phyloP scores from a whole-genome alignment of 2,797 vertebrate genomes.

The Gephyroberyx darwinii region DNA sequence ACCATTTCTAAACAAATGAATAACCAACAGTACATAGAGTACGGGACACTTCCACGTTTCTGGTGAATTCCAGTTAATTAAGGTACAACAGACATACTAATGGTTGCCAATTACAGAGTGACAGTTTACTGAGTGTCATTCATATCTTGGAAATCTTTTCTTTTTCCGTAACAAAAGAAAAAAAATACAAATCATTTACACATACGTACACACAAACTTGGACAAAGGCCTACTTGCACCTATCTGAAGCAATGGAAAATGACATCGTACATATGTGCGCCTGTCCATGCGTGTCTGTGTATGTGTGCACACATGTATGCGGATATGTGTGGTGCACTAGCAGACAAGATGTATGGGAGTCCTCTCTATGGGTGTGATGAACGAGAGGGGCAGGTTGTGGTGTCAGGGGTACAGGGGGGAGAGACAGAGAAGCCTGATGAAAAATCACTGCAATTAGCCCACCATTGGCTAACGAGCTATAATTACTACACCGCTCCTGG shows the following conservation, averaged over 20 bases:
- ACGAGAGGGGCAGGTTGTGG: conserved; percentile 54
- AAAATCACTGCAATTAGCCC: conserved; percentile 81
- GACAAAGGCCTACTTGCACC: not conserved
- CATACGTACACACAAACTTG: not conserved
- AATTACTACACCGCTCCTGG: conserved; percentile 78
- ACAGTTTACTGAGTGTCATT: not conserved
- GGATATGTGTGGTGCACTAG: conserved; percentile 8
- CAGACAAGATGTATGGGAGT: conserved; percentile 42
- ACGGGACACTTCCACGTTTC: not conserved
- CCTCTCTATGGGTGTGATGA: conserved; percentile 60
- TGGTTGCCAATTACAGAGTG: not conserved
- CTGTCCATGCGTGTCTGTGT: not conserved
- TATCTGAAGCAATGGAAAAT: not conserved
- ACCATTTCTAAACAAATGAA: not conserved
- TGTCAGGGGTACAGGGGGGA: conserved; percentile 66
- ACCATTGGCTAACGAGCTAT: conserved; percentile 78
- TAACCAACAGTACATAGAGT: not conserved
- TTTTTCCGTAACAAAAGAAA: not conserved
- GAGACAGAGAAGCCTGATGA: conserved; percentile 71
- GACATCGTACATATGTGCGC: no score
- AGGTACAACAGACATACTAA: not conserved
- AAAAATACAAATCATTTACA: not conserved
- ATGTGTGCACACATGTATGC: not conserved
- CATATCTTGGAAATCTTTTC: not conserved
- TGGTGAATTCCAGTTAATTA: not conserved